Conservation (phyloP, 2,888 invertebrate species). For the Anarsia innoxiella region DNA sequence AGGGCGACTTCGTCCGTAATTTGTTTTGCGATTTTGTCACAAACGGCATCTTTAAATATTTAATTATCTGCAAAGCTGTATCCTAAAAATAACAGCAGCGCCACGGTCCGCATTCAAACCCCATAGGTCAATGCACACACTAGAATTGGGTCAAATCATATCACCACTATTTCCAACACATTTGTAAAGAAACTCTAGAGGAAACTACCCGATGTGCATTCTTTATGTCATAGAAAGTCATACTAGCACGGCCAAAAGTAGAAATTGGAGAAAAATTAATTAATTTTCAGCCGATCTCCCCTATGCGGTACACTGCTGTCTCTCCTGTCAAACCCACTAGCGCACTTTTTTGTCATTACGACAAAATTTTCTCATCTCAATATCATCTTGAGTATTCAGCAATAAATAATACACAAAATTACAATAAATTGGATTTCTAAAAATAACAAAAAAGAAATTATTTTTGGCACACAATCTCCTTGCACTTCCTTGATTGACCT, state of each 20-base stretch:
- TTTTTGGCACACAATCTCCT: conserved; percentile 41
- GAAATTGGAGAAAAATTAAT: conserved; percentile 30
- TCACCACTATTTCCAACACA: conserved; percentile 36
- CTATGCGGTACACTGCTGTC: conserved; percentile 61
- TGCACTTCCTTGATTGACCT: conserved; percentile 65
- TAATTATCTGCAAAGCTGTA: conserved; percentile 72
- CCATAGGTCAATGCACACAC: conserved; percentile 71
- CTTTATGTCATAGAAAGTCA: conserved; percentile 24
- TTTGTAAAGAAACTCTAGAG: conserved; percentile 24
- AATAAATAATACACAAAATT: conserved; percentile 37
- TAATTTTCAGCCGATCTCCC: conserved; percentile 32
- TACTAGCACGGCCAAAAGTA: conserved; percentile 22
- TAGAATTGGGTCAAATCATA: conserved; percentile 70
- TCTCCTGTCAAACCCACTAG: conserved; percentile 35
- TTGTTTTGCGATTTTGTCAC: conserved; percentile 40
- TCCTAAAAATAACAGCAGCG: conserved; percentile 70
- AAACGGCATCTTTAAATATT: conserved; percentile 66
- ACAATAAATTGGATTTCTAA: conserved; percentile 37
- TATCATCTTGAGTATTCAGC: conserved; percentile 32
- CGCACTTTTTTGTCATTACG: conserved; percentile 39
- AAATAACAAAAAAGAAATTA: conserved; percentile 49
- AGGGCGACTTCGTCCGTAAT: conserved; percentile 33
- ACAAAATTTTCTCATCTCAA: conserved; percentile 36
- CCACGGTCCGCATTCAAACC: conserved; percentile 64
- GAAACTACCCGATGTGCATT: conserved; percentile 22